phyloP scores from a whole-genome alignment of 2,888 invertebrate species.

The Lochmaea capreae region DNA sequence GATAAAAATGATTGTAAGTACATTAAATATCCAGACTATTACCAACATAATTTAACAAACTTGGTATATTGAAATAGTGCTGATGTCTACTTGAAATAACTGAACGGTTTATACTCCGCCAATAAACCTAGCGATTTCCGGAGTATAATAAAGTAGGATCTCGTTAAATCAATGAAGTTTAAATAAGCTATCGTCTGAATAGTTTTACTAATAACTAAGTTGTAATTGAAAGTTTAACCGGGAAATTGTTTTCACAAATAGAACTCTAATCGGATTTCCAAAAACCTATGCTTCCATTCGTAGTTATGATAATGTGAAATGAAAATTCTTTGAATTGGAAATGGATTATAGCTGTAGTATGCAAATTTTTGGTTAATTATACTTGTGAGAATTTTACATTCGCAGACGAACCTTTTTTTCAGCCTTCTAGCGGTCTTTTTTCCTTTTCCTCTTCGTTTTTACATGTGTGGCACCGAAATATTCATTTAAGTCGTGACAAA shows the following conservation, averaged over 20 bases:
- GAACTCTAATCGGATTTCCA: neutral
- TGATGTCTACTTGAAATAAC: neutral
- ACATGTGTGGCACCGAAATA: too few relatives aligned
- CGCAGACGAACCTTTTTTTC: too few relatives aligned
- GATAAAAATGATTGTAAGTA: too few relatives aligned
- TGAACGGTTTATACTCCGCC: too few relatives aligned
- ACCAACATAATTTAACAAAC: too few relatives aligned
- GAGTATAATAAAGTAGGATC: neutral
- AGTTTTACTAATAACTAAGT: constrained; percentile 6
- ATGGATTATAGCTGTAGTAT: neutral
- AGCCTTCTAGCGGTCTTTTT: too few relatives aligned
- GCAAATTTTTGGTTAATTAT: too few relatives aligned
- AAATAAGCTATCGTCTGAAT: constrained; percentile 3
- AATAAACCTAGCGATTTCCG: neutral
- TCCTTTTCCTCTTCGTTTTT: too few relatives aligned
- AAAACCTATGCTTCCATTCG: neutral
- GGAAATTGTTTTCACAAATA: neutral
- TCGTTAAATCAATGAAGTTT: neutral
- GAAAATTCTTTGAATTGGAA: neutral
- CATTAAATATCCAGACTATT: too few relatives aligned
- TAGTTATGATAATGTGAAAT: neutral
- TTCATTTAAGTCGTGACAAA: too few relatives aligned
- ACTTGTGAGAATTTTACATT: too few relatives aligned
- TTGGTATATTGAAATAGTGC: too few relatives aligned
- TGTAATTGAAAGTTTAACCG: constrained; percentile 7